Evolutionary conservation across 2,888 invertebrate genomes (phyloP).

Genomic region (Villa cingulata): DNA sequence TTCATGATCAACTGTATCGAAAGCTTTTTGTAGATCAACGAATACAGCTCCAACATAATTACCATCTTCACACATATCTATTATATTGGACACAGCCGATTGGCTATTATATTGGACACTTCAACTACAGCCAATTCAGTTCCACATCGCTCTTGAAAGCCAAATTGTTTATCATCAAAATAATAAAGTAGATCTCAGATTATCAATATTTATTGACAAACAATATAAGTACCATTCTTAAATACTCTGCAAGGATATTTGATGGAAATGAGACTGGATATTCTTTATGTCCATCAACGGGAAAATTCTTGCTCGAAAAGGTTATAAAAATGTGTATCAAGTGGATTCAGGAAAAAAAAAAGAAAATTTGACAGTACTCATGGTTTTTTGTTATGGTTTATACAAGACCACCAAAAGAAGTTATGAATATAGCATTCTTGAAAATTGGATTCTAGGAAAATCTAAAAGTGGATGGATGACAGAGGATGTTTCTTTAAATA

Average conservation of each 20-base stretch:
- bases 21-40: too few relatives aligned
- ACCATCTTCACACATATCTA: too few relatives aligned
- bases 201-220: too few relatives aligned
- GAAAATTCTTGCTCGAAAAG: background rate
- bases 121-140: too few relatives aligned
- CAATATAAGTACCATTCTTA: background rate
- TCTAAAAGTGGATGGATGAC: constrained; percentile 10
- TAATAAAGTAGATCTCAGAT: too few relatives aligned
- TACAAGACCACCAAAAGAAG: background rate
- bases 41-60: too few relatives aligned
- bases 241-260: background rate
- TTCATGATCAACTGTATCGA: too few relatives aligned
- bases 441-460: constrained; percentile 6
- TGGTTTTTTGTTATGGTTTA: constrained; percentile 9
- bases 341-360: constrained; percentile 1
- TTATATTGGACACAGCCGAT: too few relatives aligned
- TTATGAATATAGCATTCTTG: background rate
- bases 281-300: background rate
- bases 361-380: constrained; percentile 4
- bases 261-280: background rate
- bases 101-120: too few relatives aligned
- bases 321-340: background rate
- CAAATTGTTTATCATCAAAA: too few relatives aligned
- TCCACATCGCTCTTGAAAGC: too few relatives aligned
- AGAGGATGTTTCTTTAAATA: constrained; percentile 9